These are phyloP conservation scores for Drosophila kikkawai DNA, from an alignment of 1,140 invertebrate genomes.

Conservation along the genomic window DNA sequence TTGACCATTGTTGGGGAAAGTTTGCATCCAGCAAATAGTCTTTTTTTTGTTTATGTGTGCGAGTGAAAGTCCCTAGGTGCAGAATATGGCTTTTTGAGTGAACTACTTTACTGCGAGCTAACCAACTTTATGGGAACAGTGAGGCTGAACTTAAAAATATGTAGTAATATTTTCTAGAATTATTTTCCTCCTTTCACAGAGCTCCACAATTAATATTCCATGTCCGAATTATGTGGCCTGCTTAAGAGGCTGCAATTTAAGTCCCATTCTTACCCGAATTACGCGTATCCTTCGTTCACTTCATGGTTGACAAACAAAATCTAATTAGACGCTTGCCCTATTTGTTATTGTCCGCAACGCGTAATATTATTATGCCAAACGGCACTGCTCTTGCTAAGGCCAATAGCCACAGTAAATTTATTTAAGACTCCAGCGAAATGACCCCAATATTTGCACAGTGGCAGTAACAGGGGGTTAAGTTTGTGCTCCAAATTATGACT, in stretches of 20 bases:
- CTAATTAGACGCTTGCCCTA: conserved; percentile 67
- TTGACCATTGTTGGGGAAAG: conserved; percentile 57
- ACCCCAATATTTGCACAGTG: conserved; percentile 50
- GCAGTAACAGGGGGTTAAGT: background rate
- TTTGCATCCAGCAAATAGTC: conserved; percentile 39
- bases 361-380: conserved; percentile 50
- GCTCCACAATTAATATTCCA: conserved; percentile 30
- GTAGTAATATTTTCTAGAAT: background rate
- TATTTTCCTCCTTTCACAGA: background rate
- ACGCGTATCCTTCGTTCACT: background rate
- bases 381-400: conserved; percentile 19
- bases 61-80: conserved; percentile 22
- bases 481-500: conserved; percentile 52
- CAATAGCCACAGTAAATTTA: conserved; percentile 75
- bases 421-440: conserved; percentile 69
- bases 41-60: conserved; percentile 22
- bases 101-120: conserved; percentile 53
- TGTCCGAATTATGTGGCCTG: conserved; percentile 4
- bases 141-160: background rate
- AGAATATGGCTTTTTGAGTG: conserved; percentile 72
- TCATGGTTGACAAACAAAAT: conserved; percentile 51
- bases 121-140: conserved; percentile 5
- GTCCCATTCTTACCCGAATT: background rate
- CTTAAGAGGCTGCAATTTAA: conserved; percentile 4
- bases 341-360: conserved; percentile 57